Evolutionary conservation across 2,113 vertebrate genomes (phyloP), one percentile per base, ranked within the genome.

Genomic region (Nanorana parkeri): DNA sequence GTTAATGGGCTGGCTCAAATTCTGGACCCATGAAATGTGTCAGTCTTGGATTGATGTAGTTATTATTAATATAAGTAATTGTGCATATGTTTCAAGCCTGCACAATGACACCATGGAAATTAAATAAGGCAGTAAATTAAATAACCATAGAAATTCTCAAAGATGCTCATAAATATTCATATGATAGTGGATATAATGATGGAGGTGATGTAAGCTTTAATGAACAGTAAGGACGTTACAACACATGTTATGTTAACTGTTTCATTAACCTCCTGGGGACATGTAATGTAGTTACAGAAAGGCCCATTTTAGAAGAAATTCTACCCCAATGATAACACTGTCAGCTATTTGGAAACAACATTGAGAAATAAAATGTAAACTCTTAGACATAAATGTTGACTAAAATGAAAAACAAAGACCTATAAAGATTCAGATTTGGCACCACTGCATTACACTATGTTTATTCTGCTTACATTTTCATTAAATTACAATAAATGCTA

Each of bases 251-350:
- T 51, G 26, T 16, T 54, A 67, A 67, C 23, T 29, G 21, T 67
- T 78, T 6, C 51, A 55, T 67, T 78, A 78, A 52, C 63, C 24
- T 78, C 51, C 26, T 36, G 20, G 47, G 21, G 47, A n/a, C 28
- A 32, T 58, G 29, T 73, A n/a, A 17, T 58, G 26, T 58, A 73
- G 52, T 73, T 64, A 65, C 21, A 3, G 19, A 78, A 56, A 55
- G 32, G 24, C 55, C 32, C 20, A 3, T 17, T 19, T 5, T 24
- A 36, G 2, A 76, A 21, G 21, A 36, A 76, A 76, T 41, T 6
- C 17, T 29, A 55, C 47, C 63, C 47, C 41, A 67, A 54, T 66
- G 19, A 78, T 29, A 55, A 32, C 54, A 67, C 11, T 55, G 17
- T 54, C 17, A 51, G 41, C 41, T 54, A 73, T 78, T 67, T 10